Conservation (phyloP, 2,797 vertebrate species). For the Discoglossus pictus region DNA sequence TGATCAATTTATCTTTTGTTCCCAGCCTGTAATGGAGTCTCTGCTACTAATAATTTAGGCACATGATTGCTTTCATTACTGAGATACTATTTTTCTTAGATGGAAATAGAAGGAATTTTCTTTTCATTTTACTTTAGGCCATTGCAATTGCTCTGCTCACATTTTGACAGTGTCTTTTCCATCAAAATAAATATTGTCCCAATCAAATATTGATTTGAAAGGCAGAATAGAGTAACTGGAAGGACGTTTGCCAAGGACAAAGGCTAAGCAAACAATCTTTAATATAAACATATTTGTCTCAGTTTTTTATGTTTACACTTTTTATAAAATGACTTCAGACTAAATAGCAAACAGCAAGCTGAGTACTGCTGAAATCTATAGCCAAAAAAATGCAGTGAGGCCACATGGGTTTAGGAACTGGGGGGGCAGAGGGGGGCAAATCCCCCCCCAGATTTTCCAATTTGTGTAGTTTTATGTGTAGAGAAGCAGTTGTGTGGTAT, state of each 20-base stretch:
- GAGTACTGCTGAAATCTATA: no score
- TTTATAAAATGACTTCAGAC: slow-evolving; percentile 3
- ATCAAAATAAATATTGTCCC: slow-evolving; percentile 52
- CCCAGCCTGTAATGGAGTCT: slow-evolving; percentile 24
- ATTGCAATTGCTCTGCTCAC: slow-evolving; percentile 1
- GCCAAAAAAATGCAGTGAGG: no score
- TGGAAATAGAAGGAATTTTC: slow-evolving; percentile 23
- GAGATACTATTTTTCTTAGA: slow-evolving; percentile 38
- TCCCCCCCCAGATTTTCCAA: no score
- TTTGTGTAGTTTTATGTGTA: no score
- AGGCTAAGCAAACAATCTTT: slow-evolving; percentile 17
- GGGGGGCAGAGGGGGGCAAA: no score
- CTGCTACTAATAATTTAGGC: not conserved
- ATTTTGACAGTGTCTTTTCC: slow-evolving; percentile 38
- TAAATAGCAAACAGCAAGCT: not conserved
- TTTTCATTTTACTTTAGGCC: slow-evolving; percentile 38
- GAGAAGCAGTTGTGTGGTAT: no score
- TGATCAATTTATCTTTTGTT: slow-evolving; percentile 32
- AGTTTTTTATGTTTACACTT: not conserved
- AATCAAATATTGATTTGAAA: slow-evolving; percentile 48
- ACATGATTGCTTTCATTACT: slow-evolving; percentile 25
- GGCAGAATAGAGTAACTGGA: slow-evolving; percentile 16
- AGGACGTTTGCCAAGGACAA: slow-evolving; percentile 39
- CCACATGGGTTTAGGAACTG: no score
- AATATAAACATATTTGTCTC: slow-evolving; percentile 29